Base-by-base conservation (phyloP, 2,797 vertebrate genomes). In the Mallotus villosus region DNA sequence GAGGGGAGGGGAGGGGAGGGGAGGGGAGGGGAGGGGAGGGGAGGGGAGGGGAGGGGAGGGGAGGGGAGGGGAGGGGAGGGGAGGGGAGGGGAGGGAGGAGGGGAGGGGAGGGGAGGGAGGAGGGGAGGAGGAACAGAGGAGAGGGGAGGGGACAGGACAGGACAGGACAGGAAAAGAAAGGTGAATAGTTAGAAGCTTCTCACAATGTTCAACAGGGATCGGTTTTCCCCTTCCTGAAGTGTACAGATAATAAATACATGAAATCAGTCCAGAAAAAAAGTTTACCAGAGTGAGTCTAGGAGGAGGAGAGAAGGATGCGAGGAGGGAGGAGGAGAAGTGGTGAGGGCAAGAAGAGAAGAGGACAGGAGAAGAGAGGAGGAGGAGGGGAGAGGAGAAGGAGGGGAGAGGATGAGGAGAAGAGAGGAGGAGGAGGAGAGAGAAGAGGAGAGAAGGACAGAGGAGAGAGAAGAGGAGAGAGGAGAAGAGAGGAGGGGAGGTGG, bases 81-180 rank as follows among this genome's bases (percentile, higher is more conserved):
- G 22, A 71, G 32, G 7, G 32, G 32, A 34, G n/a, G n/a, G n/a
- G n/a, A n/a, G n/a, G n/a, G n/a, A n/a, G n/a, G n/a, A n/a, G 71
- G 59, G 61, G 59, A 12, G 25, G 69, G 67, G 51, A 25, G 29
- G 29, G 71, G 59, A 63, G 59, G 9, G 25, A 70, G 67, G 51
- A 25, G 29, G 29, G 37, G 21, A 32, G 74, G 70, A 78, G 25
- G 72, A 17, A 69, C 37, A 22, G 24, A 58, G 19, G 9, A 19
- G 63, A 78, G 37, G 11, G 58, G 22, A 71, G 32, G 7, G 32
- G 32, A 34, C 4, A 5, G 5, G 32, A 34, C 32, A 5, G 5
- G 32, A 34, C 32, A 69, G 60, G 49, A 60, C 55, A 65, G 57
- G 55, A 91, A 87, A 93, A 85, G 84, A 92, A 86, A 93, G 88